A percentile compares a stretch with the other conserved stretches of the same genome.
Conservation (phyloP, 2,797 vertebrate species). For the Myotis vivesi region DNA sequence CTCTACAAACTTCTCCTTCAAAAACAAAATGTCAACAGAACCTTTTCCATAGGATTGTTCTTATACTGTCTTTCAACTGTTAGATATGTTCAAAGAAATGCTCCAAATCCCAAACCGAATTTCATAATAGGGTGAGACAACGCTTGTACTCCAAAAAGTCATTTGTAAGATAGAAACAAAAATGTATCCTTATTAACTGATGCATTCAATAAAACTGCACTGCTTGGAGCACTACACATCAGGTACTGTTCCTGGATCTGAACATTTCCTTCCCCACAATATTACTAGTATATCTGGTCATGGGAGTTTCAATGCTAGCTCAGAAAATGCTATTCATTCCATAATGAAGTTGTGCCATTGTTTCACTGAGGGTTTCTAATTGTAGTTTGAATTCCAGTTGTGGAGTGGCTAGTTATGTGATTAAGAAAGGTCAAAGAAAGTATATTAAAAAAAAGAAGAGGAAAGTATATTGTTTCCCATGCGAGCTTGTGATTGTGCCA, state of each 20-base stretch:
- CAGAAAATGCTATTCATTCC: neutral
- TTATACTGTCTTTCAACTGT: neutral
- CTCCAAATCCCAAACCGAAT: neutral
- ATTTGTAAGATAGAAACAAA: neutral
- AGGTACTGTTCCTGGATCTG: neutral
- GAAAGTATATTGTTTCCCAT: neutral
- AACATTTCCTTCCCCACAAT: neutral
- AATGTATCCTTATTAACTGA: neutral
- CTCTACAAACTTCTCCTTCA: neutral
- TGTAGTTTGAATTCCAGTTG: neutral
- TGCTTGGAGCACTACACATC: neutral
- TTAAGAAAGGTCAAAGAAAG: neutral
- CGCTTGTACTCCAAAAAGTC: neutral
- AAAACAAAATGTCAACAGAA: neutral
- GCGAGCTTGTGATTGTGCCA: too few species aligned
- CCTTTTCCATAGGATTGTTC: neutral
- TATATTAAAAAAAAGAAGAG: neutral
- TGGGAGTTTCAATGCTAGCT: neutral
- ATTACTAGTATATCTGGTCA: neutral
- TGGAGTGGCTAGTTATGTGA: neutral
- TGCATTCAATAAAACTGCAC: neutral
- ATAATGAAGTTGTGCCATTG: neutral
- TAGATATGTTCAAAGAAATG: neutral
- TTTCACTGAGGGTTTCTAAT: neutral
- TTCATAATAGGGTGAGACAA: neutral